Percentiles rank a stretch among this genome's conserved stretches.
Evolutionary conservation across 1,140 invertebrate species (phyloP).

Genomic region (Venturia canescens): DNA sequence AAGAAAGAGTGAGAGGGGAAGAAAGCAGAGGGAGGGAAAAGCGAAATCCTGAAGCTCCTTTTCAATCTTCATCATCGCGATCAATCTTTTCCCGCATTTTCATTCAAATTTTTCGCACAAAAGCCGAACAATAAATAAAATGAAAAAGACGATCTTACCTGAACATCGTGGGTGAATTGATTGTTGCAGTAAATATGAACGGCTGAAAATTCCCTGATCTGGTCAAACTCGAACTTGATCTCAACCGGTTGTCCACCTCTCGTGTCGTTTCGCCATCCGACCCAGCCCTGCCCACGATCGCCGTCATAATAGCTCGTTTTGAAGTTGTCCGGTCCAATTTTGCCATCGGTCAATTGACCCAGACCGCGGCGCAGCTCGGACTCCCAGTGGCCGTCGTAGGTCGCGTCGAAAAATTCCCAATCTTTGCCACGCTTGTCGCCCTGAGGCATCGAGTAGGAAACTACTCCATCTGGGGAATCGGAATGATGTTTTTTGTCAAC

Average conservation of each 20-base stretch:
- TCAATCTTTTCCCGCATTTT: no score
- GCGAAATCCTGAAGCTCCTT: no score
- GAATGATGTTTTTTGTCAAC: background rate
- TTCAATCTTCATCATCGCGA: no score
- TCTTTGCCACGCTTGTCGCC: constrained; percentile 84
- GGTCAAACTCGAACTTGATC: constrained; percentile 92
- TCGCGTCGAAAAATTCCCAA: constrained; percentile 87
- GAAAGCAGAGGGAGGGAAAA: no score
- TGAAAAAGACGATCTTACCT: constrained; percentile 75
- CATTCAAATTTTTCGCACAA: no score
- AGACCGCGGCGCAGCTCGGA: constrained; percentile 81
- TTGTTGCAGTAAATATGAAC: constrained; percentile 90
- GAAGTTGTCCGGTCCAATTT: constrained; percentile 84
- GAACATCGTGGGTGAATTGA: constrained; percentile 86
- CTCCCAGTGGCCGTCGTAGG: constrained; percentile 87
- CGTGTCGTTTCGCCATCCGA: constrained; percentile 93
- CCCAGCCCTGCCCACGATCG: constrained; percentile 85
- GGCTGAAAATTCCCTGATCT: constrained; percentile 89
- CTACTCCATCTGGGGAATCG: constrained; percentile 83
- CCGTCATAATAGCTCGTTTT: constrained; percentile 81
- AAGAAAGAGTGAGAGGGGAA: background rate
- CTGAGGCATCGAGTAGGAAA: constrained; percentile 90
- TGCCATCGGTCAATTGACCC: constrained; percentile 86
- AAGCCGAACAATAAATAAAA: background rate
- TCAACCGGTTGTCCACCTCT: constrained; percentile 82